phyloP scores from a whole-genome alignment of 2,888 invertebrate genomes.

The Oscheius sp. region DNA sequence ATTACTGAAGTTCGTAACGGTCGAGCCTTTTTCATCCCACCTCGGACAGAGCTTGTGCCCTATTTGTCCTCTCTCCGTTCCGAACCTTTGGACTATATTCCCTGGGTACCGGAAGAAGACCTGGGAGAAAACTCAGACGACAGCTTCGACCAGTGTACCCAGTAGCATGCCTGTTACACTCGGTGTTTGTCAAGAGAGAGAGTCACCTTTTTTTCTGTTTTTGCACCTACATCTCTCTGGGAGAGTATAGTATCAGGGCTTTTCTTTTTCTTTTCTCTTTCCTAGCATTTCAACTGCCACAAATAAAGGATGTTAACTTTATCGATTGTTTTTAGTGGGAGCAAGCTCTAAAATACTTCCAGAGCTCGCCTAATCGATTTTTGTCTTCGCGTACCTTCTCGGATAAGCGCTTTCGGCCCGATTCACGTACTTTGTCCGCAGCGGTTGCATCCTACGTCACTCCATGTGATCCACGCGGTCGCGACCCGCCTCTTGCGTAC shows the following conservation, averaged over 20 bases:
- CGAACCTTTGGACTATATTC: slow-evolving; percentile 42
- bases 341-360: background rate
- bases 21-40: slow-evolving; percentile 57
- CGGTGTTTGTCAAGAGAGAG: slow-evolving; percentile 14
- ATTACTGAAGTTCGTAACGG: slow-evolving; percentile 54
- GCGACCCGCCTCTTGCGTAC: slow-evolving; percentile 31
- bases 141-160: slow-evolving; percentile 5
- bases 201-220: background rate
- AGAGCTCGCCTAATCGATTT: too few species aligned
- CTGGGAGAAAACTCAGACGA: background rate
- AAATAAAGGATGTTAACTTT: background rate
- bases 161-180: slow-evolving; percentile 14
- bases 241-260: slow-evolving; percentile 26
- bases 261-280: background rate
- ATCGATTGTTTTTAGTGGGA: background rate
- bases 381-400: too few species aligned
- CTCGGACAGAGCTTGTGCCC: slow-evolving; percentile 48
- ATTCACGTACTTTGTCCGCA: slow-evolving; percentile 30
- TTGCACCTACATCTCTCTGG: slow-evolving; percentile 1
- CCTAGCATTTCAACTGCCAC: background rate
- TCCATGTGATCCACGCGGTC: slow-evolving; percentile 28
- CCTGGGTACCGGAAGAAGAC: slow-evolving; percentile 43
- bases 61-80: slow-evolving; percentile 48
- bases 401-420: slow-evolving; percentile 2
- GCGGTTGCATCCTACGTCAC: slow-evolving; percentile 20